Conservation (phyloP, 2,113 vertebrate genomes). For the Spizaetus ornatus region DNA sequence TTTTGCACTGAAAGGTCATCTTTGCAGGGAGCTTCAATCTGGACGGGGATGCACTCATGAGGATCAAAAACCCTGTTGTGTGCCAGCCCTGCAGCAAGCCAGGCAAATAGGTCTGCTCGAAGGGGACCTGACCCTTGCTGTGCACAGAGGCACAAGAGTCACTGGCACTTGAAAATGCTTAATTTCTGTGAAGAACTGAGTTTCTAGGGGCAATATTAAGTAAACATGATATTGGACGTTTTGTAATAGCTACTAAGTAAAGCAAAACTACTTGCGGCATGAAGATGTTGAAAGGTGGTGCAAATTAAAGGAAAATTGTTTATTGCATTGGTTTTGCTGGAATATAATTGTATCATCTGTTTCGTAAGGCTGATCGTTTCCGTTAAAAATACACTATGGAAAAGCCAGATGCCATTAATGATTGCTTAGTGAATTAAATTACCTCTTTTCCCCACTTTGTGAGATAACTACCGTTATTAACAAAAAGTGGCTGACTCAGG, state of each 20-base stretch:
- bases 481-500: background rate
- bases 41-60: rapidly evolving
- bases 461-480: background rate
- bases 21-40: background rate
- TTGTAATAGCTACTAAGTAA: background rate
- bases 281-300: background rate
- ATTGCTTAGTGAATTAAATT: background rate
- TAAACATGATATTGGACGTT: background rate
- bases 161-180: background rate
- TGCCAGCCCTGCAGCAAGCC: background rate
- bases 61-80: background rate
- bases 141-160: background rate
- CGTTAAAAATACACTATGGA: background rate
- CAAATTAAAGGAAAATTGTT: background rate
- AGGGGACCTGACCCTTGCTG: background rate
- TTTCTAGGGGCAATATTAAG: background rate
- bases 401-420: background rate
- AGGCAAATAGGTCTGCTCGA: background rate
- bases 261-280: background rate
- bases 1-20: background rate
- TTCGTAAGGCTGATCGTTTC: background rate
- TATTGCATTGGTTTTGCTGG: background rate
- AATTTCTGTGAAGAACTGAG: background rate
- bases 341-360: background rate
- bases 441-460: background rate